Evolutionary conservation across 2,888 invertebrate genomes (phyloP).

Genomic region (Apodemia zela): DNA sequence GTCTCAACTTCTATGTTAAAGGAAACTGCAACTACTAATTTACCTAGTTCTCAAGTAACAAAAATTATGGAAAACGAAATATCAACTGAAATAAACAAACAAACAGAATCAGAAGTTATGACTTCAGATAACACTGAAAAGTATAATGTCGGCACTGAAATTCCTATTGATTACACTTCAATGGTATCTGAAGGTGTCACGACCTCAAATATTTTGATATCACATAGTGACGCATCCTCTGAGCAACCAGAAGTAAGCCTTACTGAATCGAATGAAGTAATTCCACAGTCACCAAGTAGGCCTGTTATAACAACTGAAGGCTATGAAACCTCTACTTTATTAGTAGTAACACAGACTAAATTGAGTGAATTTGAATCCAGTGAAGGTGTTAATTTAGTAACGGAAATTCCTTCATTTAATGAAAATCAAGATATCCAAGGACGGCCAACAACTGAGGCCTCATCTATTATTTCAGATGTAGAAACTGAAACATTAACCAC

Average conservation of each 20-base stretch:
- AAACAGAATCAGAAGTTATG: slow-evolving; percentile 13
- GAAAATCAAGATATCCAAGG: slow-evolving; percentile 1
- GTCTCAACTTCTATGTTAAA: not conserved
- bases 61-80: not conserved
- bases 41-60: not conserved
- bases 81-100: slow-evolving; percentile 7
- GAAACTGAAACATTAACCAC: not conserved
- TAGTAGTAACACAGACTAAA: slow-evolving; percentile 19
- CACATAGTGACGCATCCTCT: not conserved
- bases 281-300: not conserved
- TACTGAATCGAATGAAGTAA: not conserved
- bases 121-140: slow-evolving; percentile 16
- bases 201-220: not conserved
- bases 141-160: not conserved
- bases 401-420: not conserved
- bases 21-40: slow-evolving; percentile 3
- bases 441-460: not conserved
- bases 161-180: not conserved
- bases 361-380: slow-evolving; percentile 16
- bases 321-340: slow-evolving; percentile 1
- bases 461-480: not conserved
- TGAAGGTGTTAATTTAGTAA: not conserved
- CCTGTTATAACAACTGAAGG: not conserved
- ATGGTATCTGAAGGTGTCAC: not conserved
- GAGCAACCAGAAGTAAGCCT: not conserved